A percentile compares a stretch with the other conserved stretches of the same genome.
Conservation (phyloP, 2,113 vertebrate species). For the Chloebia gouldiae region DNA sequence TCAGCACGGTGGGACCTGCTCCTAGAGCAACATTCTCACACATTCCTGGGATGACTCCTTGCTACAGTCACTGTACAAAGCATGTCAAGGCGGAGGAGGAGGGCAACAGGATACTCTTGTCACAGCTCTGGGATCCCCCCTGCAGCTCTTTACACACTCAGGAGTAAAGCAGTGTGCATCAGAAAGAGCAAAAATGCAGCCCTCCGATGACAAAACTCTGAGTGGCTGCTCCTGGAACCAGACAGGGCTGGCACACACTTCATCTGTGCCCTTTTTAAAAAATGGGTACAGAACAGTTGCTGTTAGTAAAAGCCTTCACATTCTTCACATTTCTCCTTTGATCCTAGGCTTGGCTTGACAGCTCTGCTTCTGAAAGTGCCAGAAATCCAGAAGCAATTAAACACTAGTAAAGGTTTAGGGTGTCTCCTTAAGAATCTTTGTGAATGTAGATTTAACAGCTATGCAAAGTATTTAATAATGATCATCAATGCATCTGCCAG, state of each 20-base stretch:
- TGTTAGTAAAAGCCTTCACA: slow-evolving; percentile 26
- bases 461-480: background rate
- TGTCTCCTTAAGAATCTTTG: slow-evolving; percentile 4
- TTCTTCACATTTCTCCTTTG: slow-evolving; percentile 41
- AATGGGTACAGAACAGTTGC: background rate
- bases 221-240: background rate
- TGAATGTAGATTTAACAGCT: slow-evolving; percentile 9
- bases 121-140: background rate
- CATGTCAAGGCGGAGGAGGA: background rate
- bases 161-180: background rate
- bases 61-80: background rate
- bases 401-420: background rate
- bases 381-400: background rate
- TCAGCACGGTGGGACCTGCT: background rate
- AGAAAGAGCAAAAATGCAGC: background rate
- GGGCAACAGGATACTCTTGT: background rate
- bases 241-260: slow-evolving; percentile 1
- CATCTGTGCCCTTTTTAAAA: background rate
- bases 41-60: slow-evolving; percentile 16
- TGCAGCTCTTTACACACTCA: background rate
- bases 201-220: background rate
- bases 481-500: background rate
- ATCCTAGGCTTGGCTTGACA: background rate
- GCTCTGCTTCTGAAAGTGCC: background rate
- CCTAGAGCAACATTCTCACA: background rate